Evolutionary conservation across 2,888 invertebrate species (phyloP), one percentile per base, ranked within the genome.

Genomic region (Caradrina kadenii): DNA sequence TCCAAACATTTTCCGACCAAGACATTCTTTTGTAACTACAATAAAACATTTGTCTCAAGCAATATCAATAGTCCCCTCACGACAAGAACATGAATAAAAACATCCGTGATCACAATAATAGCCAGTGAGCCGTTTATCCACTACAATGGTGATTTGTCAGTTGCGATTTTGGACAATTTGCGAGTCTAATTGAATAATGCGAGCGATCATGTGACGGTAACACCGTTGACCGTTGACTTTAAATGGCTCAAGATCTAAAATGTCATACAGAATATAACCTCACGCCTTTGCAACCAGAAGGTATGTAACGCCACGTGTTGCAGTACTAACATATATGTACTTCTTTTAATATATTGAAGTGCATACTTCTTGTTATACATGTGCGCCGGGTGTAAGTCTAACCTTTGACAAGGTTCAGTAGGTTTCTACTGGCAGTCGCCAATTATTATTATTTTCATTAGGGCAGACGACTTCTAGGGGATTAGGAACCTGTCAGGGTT

Each of bases 171-270:
- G 84, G 89, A 74, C 88, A 84, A 88, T 87, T 90, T 83, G 88
- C 86, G 76, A 86, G 82, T 81, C 83, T 71, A 87, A 91, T 90
- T 91, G 91, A 83, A 91, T 90, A 89, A 91, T 89, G 65, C 71
- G 69, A 58, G 65, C 55, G 78, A 71, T 69, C 85, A 79, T 79
- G 76, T 82, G 82, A 79, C 59, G 53, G 63, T 53, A 60, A 54
- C 60, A 63, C 66, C 13, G 63, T 73, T 68, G 79, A 59, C 58
- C 61, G 65, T 54, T 65, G 58, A 35, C 58, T 61, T 31, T 35
- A 31, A 59, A 71, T 59, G 49, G 17, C 22, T 63, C 10, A 48
- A 63, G 50, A 64, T 42, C 45, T 55, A 21, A 55, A 42, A 59
- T 48, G 42, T 59, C 48, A 53, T 22, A 31, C 7, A 45, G 2